phyloP scores from a whole-genome alignment of 2,888 invertebrate species.

The Agrenia bidenticulata region DNA sequence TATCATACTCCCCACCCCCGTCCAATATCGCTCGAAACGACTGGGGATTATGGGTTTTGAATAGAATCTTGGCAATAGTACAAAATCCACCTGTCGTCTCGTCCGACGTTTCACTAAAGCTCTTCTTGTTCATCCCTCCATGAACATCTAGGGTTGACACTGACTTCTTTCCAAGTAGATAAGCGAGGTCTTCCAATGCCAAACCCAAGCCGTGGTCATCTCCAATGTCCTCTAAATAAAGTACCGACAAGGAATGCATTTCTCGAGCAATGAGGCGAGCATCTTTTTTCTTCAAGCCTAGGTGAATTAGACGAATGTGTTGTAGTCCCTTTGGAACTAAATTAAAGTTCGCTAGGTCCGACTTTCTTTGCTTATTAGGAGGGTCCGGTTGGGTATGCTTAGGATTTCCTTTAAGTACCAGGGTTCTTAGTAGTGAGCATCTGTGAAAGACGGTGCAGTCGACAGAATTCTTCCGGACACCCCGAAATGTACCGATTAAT shows the following conservation, averaged over 20 bases:
- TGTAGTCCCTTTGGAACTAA: not conserved
- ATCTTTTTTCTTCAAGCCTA: not conserved
- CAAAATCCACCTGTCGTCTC: not conserved
- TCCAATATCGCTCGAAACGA: not conserved
- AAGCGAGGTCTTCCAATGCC: not conserved
- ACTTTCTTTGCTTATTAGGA: not conserved
- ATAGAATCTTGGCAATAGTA: conserved; percentile 2
- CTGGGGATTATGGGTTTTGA: conserved; percentile 9
- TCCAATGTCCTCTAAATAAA: conserved; percentile 14
- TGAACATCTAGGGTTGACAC: conserved; percentile 3
- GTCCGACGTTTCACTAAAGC: not conserved
- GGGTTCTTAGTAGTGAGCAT: not conserved
- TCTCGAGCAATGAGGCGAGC: not conserved
- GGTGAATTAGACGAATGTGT: conserved; percentile 5
- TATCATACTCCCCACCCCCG: conserved; percentile 7
- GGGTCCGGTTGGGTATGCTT: too few species aligned
- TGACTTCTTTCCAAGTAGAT: not conserved
- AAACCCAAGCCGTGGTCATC: not conserved
- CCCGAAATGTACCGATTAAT: not conserved
- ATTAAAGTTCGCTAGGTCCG: conserved; percentile 3
- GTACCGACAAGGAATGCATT: not conserved
- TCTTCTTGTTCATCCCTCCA: conserved; percentile 7
- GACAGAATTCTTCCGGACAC: not conserved
- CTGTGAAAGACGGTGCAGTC: conserved; percentile 2
- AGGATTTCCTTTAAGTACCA: conserved; percentile 11